Base-by-base conservation (phyloP, 2,888 invertebrate genomes). In the Drosophila differens region DNA sequence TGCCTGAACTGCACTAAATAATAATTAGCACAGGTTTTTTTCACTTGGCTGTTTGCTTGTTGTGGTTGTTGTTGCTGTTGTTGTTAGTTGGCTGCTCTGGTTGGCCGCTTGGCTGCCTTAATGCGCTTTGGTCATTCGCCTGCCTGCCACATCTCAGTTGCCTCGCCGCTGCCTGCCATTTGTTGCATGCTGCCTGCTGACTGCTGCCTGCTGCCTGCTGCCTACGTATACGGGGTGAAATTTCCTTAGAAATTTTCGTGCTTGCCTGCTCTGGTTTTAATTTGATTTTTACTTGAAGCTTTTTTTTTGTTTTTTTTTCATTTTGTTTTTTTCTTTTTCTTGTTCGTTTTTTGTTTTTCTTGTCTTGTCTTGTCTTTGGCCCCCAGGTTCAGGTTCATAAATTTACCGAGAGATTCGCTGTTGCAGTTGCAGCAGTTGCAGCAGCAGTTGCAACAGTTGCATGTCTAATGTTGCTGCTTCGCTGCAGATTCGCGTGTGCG, bases 231-330 rank as follows among this genome's bases (percentile, higher is more conserved):
- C 90, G 87, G 87, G 89, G 90, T 88, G 87, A 88, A 88, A 91
- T 91, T 88, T 91, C 90, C 90, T 90, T 88, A 91, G 91, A 88
- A 91, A 90, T 88, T 86, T 91, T 91, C 89, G 89, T 91, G 87
- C 91, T 91, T 91, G 87, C 90, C 86, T 91, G 91, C 91, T 88
- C 87, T 91, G 89, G 86, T 88, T 88, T 88, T 87, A 90, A 91
- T 91, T 87, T 91, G 90, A 90, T 87, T 91, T 88, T 89, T 90
- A 83, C 89, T 89, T 84, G 79, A 68, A 68, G 72, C 72, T 69
- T 58, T 76, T 57, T 33, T 60, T 51, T 60, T 54, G 9, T 58
- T 44, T 49, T 39, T 41, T 63, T 63, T 54, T 51, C 3, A 44
- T 65, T 35, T 61, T 59, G 19, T 41, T 41, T n/a, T 66, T 70